Evolutionary conservation across 2,888 invertebrate species (phyloP).

Genomic region (Seira musarum): DNA sequence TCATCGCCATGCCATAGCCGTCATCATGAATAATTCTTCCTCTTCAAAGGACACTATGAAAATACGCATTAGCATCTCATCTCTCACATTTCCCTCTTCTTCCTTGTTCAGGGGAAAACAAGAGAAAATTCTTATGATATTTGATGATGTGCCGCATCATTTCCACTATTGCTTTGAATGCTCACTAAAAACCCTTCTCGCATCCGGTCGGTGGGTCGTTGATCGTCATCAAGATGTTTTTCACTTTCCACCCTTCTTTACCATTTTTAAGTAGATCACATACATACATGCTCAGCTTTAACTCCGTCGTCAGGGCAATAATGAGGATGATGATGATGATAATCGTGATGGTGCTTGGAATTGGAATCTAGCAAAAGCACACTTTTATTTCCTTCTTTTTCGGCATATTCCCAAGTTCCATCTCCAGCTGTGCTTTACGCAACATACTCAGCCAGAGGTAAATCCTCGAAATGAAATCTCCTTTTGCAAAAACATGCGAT

Average conservation of each 20-base stretch:
- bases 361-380: no score
- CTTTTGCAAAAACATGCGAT: background rate
- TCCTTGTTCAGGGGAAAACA: background rate
- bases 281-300: no score
- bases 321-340: no score
- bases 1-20: background rate
- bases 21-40: constrained; percentile 30
- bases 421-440: constrained; percentile 4
- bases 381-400: no score
- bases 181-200: no score
- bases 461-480: constrained; percentile 6
- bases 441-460: background rate
- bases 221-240: constrained; percentile 28
- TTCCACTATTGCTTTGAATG: background rate
- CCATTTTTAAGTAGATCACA: constrained; percentile 10
- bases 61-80: background rate
- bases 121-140: constrained; percentile 8
- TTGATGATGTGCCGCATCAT: background rate
- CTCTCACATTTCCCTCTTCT: background rate
- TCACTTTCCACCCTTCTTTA: constrained; percentile 1
- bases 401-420: background rate
- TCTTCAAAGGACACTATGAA: constrained; percentile 15
- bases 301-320: no score
- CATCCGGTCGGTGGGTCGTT: background rate
- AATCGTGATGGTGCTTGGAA: no score